phyloP scores from a whole-genome alignment of 2,888 invertebrate species.

The Rhimphoctona megacephalus region DNA sequence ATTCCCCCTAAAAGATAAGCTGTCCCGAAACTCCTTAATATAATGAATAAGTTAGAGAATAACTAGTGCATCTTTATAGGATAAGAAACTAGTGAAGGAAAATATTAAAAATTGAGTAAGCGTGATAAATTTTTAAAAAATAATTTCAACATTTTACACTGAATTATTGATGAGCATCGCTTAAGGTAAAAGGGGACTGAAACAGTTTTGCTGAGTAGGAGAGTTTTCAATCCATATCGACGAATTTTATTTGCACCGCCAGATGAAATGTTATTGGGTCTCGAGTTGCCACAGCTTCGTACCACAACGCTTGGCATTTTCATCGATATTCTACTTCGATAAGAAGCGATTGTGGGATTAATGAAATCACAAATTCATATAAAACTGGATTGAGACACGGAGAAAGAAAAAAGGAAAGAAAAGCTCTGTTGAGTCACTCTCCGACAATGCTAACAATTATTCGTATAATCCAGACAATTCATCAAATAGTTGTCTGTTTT shows the following conservation, averaged over 20 bases:
- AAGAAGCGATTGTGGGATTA: slow-evolving; percentile 53
- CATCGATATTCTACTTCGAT: slow-evolving; percentile 61
- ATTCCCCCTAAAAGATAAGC: too few relatives aligned
- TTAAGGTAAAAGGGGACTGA: slow-evolving; percentile 16
- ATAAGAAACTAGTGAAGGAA: not conserved
- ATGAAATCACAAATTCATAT: slow-evolving; percentile 61
- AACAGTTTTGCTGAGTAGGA: slow-evolving; percentile 1
- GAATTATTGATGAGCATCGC: slow-evolving; percentile 14
- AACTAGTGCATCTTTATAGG: not conserved
- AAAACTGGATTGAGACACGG: slow-evolving; percentile 32
- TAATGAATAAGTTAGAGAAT: not conserved
- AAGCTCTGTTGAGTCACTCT: not conserved
- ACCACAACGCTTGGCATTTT: slow-evolving; percentile 26
- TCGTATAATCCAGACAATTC: not conserved
- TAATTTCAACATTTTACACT: not conserved
- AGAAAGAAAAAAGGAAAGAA: slow-evolving; percentile 1
- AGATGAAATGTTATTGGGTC: slow-evolving; percentile 51
- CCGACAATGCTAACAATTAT: slow-evolving; percentile 24
- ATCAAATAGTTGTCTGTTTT: not conserved
- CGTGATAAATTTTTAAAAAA: slow-evolving; percentile 10
- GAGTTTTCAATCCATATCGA: slow-evolving; percentile 33
- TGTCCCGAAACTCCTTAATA: too few relatives aligned
- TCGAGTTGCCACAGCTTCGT: slow-evolving; percentile 16
- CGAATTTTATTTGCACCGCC: slow-evolving; percentile 25
- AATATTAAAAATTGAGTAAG: not conserved